These are phyloP conservation scores for Lacanobia wlatinum DNA, from an alignment of 2,888 invertebrate species.

Conservation along the genomic window DNA sequence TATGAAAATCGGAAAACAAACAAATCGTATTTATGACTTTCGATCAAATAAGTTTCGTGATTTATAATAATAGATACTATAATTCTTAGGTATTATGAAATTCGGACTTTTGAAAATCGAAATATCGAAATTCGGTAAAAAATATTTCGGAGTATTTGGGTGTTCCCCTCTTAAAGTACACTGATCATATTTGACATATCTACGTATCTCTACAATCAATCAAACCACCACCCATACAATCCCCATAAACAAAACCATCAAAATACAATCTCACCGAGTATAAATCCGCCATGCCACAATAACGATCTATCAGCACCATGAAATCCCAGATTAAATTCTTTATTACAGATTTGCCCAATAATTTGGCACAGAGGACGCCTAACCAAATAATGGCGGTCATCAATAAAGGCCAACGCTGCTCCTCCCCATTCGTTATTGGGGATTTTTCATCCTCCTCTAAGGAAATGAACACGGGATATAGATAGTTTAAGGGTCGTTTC, in stretches of 20 bases:
- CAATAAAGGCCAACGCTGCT: conserved; percentile 68
- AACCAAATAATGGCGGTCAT: conserved; percentile 77
- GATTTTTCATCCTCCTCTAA: conserved; percentile 71
- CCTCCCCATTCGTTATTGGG: conserved; percentile 73
- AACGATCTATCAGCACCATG: conserved; percentile 40
- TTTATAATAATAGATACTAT: too few species aligned
- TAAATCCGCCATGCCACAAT: conserved; percentile 7
- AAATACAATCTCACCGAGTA: background rate
- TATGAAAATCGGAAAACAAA: too few species aligned
- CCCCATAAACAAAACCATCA: background rate
- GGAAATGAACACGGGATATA: conserved; percentile 69
- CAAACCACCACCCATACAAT: background rate
- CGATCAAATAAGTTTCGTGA: too few species aligned
- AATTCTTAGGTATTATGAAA: too few species aligned
- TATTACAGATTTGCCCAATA: conserved; percentile 66
- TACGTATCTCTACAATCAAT: conserved; percentile 1
- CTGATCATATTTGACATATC: too few species aligned
- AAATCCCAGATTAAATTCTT: conserved; percentile 69
- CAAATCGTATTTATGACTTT: too few species aligned
- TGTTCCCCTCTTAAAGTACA: too few species aligned
- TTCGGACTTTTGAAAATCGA: too few species aligned
- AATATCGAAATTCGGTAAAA: too few species aligned
- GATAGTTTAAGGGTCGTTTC: conserved; percentile 56
- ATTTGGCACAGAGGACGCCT: conserved; percentile 68
- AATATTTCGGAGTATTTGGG: too few species aligned